Evolutionary conservation across 2,113 vertebrate species (phyloP), one percentile per base, ranked within the genome.

Genomic region (Etheostoma spectabile): DNA sequence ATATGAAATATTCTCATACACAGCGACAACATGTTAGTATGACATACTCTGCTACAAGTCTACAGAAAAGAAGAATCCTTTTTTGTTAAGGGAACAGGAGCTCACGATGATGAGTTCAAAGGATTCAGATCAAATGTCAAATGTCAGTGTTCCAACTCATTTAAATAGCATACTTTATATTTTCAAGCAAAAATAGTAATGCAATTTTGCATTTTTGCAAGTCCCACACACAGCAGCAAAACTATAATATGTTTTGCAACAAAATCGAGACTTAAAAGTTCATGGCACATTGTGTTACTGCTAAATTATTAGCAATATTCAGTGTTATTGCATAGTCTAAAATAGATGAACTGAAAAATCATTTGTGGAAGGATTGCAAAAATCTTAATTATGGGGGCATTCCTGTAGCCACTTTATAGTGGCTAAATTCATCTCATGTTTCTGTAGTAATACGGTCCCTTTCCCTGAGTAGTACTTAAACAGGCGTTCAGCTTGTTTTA

Each of bases 71-170:
- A 80, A 69, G 77, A 85, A 53, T 49, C 18, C 22, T 53, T 66
- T 42, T 83, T 35, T 63, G 22, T 73, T 35, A 61, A 66, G 49
- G 51, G 52, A 78, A 63, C n/a, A 4, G 42, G 12, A 71, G 78
- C 66, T 78, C 77, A 87, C 62, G 85, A 84, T 70, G 76, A 85
- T 46, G 73, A 68, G 48, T 62, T 87, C 30, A 84, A 57, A 65
- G 83, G 63, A 61, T 84, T 79, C 60, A 69, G 85, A 30, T 30
- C 30, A 30, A 30, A 30, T 30, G 2, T 46, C 3, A 1, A 71
- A 35, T 21, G 19, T 21, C 21, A n/a, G 35, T 1, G 21, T 10
- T 51, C 3, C 19, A 65, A 45, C 14, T 22, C 12, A 55, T 15
- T 52, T 13, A 24, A 13, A 51, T 5, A 45, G 27, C 15, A 38